phyloP scores from a whole-genome alignment of 2,888 invertebrate species.

The Neoascia interrupta region DNA sequence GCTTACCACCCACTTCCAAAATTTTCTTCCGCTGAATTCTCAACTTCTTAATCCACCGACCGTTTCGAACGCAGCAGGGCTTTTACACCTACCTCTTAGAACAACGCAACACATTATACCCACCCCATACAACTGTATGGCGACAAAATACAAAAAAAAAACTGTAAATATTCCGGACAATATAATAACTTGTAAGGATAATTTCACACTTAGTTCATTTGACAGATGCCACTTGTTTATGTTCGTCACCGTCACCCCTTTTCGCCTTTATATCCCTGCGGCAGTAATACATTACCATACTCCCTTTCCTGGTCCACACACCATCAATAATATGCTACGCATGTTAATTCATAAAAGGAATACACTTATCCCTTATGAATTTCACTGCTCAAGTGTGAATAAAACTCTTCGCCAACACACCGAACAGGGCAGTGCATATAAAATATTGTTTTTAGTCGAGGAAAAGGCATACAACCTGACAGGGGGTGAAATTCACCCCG shows the following conservation, averaged over 20 bases:
- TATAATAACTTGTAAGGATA: constrained; percentile 72
- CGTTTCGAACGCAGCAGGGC: constrained; percentile 28
- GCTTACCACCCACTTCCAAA: constrained; percentile 51
- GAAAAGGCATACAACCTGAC: constrained; percentile 13
- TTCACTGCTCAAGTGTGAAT: constrained; percentile 64
- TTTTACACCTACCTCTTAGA: constrained; percentile 42
- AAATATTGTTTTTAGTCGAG: constrained; percentile 51
- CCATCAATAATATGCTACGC: constrained; percentile 65
- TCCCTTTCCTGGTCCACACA: constrained; percentile 16
- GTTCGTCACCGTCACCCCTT: constrained; percentile 63
- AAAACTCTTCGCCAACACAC: constrained; percentile 60
- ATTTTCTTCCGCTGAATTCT: constrained; percentile 6
- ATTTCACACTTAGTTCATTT: constrained; percentile 74
- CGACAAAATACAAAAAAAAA: constrained; percentile 20
- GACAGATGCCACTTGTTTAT: constrained; percentile 74
- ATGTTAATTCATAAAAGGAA: constrained; percentile 66
- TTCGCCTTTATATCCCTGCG: constrained; percentile 13
- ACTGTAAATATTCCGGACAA: constrained; percentile 68
- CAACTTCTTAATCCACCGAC: constrained; percentile 27
- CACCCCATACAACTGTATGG: constrained; percentile 8
- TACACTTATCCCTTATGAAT: constrained; percentile 50
- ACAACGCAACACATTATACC: constrained; percentile 9
- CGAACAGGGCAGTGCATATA: constrained; percentile 3
- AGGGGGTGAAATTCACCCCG: constrained; percentile 46
- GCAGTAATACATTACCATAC: constrained; percentile 20